Conservation (phyloP, 1,140 invertebrate species). For the Octopus sinensis region DNA sequence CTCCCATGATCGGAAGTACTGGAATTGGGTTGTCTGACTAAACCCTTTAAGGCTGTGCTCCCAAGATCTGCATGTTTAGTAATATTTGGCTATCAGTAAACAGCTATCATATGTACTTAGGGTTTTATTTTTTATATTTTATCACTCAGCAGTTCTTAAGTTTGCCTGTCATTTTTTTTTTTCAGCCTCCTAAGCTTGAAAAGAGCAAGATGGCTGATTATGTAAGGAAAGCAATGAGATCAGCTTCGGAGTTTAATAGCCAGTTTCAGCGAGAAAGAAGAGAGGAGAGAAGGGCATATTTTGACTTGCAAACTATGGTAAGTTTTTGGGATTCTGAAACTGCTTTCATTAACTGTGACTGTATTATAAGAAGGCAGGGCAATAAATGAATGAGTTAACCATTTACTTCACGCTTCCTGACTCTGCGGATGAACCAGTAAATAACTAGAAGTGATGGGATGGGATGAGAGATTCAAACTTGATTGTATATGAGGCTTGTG, state of each 20-base stretch:
- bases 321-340: conserved; percentile 14
- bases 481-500: no score
- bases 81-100: no score
- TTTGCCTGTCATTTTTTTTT: neutral
- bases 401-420: no score
- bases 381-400: no score
- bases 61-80: no score
- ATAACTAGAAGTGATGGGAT: neutral
- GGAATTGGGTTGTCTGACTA: no score
- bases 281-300: conserved; percentile 65
- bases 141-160: neutral
- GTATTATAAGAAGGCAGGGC: neutral
- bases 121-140: no score
- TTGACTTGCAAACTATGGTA: conserved; percentile 61
- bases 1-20: no score
- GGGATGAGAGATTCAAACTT: no score
- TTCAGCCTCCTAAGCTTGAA: conserved; percentile 51
- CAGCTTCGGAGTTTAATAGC: conserved; percentile 83
- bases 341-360: neutral
- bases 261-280: conserved; percentile 74
- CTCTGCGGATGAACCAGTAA: no score
- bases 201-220: conserved; percentile 65
- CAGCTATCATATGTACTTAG: no score
- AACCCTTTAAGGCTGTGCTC: no score
- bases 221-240: conserved; percentile 80